Conservation (phyloP, 2,797 vertebrate species). For the Tamandua tetradactyla region DNA sequence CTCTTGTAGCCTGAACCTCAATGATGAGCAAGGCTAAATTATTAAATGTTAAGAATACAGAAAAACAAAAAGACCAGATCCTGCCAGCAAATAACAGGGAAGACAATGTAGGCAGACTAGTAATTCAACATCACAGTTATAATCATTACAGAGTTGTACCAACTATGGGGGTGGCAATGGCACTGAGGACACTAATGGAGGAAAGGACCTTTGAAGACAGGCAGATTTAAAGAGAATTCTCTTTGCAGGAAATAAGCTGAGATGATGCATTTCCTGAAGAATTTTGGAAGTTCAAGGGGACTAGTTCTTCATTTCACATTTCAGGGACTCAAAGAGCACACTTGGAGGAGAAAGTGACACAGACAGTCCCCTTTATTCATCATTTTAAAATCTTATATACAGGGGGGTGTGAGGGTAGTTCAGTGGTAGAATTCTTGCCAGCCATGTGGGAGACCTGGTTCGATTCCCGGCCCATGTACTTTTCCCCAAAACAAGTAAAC, state of each 20-base stretch:
- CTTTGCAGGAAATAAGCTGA: slow-evolving; percentile 47
- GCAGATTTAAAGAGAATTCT: not conserved
- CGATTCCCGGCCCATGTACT: too few relatives aligned
- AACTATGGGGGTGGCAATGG: not conserved
- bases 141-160: not conserved
- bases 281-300: slow-evolving; percentile 4
- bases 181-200: not conserved
- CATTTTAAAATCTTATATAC: slow-evolving; percentile 16
- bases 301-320: slow-evolving; percentile 48
- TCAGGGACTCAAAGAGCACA: slow-evolving; percentile 28
- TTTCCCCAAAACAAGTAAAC: too few relatives aligned
- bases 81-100: not conserved
- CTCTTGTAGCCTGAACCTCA: not conserved
- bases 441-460: too few relatives aligned
- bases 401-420: too few relatives aligned
- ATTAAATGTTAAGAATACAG: not conserved
- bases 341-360: not conserved
- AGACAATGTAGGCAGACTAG: not conserved
- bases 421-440: too few relatives aligned
- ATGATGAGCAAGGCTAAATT: not conserved
- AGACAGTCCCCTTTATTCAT: not conserved
- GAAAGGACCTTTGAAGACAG: slow-evolving; percentile 43
- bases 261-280: slow-evolving; percentile 57
- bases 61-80: slow-evolving; percentile 31
- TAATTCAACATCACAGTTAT: not conserved